These are phyloP conservation scores for Neomonachus schauinslandi DNA, from an alignment of 2,113 vertebrate species.

Conservation along the genomic window DNA sequence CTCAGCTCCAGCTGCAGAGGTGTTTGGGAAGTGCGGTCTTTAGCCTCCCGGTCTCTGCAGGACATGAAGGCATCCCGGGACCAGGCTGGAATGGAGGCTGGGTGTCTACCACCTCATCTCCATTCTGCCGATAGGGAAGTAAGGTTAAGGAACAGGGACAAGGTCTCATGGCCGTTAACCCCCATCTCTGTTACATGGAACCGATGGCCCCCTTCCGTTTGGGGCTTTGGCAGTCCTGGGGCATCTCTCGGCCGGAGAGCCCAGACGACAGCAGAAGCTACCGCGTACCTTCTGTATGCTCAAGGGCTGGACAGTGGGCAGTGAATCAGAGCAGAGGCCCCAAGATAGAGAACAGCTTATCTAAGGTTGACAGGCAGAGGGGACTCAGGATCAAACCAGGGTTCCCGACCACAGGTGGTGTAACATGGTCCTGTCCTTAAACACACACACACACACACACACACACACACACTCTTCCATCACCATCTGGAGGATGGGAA, in stretches of 20 bases:
- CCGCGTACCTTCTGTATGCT: background rate
- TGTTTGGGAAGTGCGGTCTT: conserved; percentile 43
- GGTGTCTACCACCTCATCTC: background rate
- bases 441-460: background rate
- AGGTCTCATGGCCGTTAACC: background rate
- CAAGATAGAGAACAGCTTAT: background rate
- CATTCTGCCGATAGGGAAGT: conserved; percentile 54
- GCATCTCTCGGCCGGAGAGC: background rate
- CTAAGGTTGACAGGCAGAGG: background rate
- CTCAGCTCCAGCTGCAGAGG: background rate
- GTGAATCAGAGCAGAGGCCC: background rate
- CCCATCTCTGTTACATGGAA: background rate
- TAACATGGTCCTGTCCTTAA: background rate
- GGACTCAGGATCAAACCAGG: background rate
- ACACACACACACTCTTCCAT: background rate
- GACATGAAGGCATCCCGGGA: background rate
- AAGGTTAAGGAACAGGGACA: background rate
- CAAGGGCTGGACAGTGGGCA: background rate
- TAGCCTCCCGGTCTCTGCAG: background rate
- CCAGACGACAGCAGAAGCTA: background rate
- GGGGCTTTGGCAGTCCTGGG: background rate
- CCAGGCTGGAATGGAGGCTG: background rate
- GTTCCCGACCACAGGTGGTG: background rate
- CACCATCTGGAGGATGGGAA: background rate
- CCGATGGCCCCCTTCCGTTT: background rate